A percentile compares a stretch with the other conserved stretches of the same genome.
These are phyloP conservation scores for Atherinosoma microstoma DNA, from an alignment of 2,797 vertebrate genomes.

Conservation along the genomic window DNA sequence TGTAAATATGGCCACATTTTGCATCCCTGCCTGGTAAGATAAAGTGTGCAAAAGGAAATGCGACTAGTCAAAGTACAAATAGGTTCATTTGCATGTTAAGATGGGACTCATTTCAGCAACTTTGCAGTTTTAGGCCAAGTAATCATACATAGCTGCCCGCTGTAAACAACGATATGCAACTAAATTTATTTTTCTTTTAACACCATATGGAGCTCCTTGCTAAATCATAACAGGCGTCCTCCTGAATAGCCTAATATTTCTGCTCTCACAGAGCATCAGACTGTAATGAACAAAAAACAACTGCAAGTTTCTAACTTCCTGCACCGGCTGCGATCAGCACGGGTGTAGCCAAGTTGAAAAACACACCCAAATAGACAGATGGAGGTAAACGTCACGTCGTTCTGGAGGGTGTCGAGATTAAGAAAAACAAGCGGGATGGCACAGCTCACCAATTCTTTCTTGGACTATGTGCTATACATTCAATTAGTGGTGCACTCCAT, in stretches of 20 bases:
- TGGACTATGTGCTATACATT: background rate
- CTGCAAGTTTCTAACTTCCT: constrained; percentile 31
- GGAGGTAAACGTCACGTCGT: constrained; percentile 21
- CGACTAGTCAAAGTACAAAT: background rate
- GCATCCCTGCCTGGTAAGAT: background rate
- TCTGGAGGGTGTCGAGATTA: constrained; percentile 48
- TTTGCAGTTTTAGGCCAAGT: constrained; percentile 1
- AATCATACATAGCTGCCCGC: background rate
- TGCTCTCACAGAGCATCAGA: constrained; percentile 14
- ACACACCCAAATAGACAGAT: constrained; percentile 11
- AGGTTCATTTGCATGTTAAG: background rate
- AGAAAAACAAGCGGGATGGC: constrained; percentile 22
- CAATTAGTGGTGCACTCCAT: background rate
- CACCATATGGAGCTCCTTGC: background rate
- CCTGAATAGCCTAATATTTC: constrained; percentile 19
- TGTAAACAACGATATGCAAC: background rate
- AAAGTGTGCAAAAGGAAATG: constrained; percentile 14
- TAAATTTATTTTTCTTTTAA: constrained; percentile 3
- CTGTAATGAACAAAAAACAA: constrained; percentile 42
- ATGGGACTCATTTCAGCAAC: background rate
- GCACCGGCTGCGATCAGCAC: constrained; percentile 60
- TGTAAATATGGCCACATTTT: background rate
- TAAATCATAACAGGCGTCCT: background rate
- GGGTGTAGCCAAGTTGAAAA: constrained; percentile 34
- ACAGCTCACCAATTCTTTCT: constrained; percentile 5